Conservation (phyloP, 2,113 vertebrate genomes). For the Rhipidura dahli region DNA sequence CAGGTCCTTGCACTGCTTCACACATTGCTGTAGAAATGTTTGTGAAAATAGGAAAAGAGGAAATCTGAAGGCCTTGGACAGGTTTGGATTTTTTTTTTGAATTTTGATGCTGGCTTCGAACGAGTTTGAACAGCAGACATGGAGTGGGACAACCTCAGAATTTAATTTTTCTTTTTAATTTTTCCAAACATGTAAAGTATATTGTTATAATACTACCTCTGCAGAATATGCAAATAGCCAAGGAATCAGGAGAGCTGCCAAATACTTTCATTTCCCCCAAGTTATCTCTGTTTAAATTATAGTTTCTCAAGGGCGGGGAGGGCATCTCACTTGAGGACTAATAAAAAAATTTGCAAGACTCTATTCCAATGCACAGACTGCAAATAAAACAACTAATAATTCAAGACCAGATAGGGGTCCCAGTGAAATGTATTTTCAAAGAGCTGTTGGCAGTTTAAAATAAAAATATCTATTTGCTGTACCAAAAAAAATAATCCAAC, state of each 20-base stretch:
- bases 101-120: neutral
- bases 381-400: constrained; percentile 25
- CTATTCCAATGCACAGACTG: neutral
- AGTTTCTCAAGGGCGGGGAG: constrained; percentile 3
- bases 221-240: constrained; percentile 6
- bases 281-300: neutral
- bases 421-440: neutral
- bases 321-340: constrained; percentile 7
- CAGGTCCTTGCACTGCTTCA: neutral
- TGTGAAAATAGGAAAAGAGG: neutral
- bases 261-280: neutral
- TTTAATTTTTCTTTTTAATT: neutral
- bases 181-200: neutral
- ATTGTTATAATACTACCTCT: neutral
- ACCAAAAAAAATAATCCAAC: neutral
- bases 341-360: constrained; percentile 9
- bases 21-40: neutral
- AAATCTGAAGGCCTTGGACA: neutral
- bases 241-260: constrained; percentile 5
- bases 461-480: neutral
- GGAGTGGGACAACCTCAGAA: neutral
- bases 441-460: neutral
- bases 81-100: neutral
- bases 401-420: neutral
- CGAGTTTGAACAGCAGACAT: neutral